Evolutionary conservation across 2,797 vertebrate species (phyloP).

Genomic region (Caiman crocodilus): DNA sequence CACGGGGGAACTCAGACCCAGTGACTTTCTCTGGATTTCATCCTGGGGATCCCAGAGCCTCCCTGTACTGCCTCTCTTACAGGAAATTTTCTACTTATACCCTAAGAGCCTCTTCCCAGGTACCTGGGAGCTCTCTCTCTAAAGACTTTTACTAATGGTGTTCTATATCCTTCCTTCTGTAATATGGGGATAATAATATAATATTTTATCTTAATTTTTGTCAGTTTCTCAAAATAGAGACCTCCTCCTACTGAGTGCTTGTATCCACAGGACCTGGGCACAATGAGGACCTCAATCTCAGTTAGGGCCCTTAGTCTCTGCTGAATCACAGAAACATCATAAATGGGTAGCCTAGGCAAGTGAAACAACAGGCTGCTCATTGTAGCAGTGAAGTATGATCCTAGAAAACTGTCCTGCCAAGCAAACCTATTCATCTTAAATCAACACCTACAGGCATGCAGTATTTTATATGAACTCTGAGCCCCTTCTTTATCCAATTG

Average conservation of each 20-base stretch:
- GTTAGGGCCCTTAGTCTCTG: neutral
- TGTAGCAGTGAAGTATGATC: neutral
- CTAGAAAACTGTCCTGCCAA: neutral
- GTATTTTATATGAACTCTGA: neutral
- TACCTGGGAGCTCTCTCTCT: too few relatives aligned
- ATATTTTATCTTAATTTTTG: neutral
- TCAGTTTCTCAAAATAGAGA: neutral
- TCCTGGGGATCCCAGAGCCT: too few relatives aligned
- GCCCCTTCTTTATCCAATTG: neutral
- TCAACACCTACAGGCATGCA: conserved; percentile 2
- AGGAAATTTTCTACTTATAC: too few relatives aligned
- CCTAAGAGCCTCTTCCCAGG: too few relatives aligned
- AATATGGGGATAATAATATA: neutral
- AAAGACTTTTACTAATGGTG: too few relatives aligned
- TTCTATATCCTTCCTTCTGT: neutral
- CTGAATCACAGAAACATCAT: neutral
- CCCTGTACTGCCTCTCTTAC: too few relatives aligned
- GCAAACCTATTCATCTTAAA: neutral
- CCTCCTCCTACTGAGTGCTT: neutral
- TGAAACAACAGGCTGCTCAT: accelerated
- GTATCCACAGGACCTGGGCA: neutral
- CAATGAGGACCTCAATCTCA: neutral
- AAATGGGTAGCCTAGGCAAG: neutral
- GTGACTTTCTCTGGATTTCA: too few relatives aligned
- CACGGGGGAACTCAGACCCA: too few relatives aligned